Percentiles rank a stretch among this genome's conserved stretches.
phyloP scores from a whole-genome alignment of 1,140 invertebrate genomes.

The Vanessa atalanta region DNA sequence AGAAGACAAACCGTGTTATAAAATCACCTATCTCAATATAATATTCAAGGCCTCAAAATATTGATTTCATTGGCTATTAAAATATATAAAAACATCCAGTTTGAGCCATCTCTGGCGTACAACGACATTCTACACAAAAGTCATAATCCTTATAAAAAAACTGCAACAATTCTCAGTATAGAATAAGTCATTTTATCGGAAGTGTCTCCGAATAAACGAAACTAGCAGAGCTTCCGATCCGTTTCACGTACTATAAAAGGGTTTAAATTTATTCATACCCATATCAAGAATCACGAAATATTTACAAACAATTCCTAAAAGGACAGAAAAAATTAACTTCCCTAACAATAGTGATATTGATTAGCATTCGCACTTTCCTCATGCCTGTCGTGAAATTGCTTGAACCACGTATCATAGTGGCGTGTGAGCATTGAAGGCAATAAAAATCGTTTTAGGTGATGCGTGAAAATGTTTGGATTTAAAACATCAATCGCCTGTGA shows the following conservation, averaged over 20 bases:
- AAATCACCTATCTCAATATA: too few relatives aligned
- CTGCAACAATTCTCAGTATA: too few relatives aligned
- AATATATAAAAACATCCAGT: too few relatives aligned
- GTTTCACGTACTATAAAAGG: constrained; percentile 1
- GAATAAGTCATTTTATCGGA: too few relatives aligned
- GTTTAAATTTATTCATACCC: not conserved
- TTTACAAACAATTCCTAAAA: constrained; percentile 18
- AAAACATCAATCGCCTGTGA: constrained; percentile 19
- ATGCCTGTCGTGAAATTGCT: constrained; percentile 23
- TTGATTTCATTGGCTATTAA: too few relatives aligned
- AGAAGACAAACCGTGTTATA: too few relatives aligned
- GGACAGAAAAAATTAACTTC: constrained; percentile 24
- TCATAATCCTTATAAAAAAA: too few relatives aligned
- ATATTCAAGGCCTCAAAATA: too few relatives aligned
- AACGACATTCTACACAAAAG: too few relatives aligned
- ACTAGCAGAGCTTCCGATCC: not conserved
- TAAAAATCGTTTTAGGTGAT: constrained; percentile 6
- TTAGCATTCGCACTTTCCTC: constrained; percentile 23
- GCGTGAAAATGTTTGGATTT: constrained; percentile 26
- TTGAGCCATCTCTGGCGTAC: too few relatives aligned
- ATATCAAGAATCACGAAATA: not conserved
- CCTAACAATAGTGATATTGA: constrained; percentile 14
- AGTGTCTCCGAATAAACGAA: not conserved
- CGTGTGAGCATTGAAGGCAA: constrained; percentile 15
- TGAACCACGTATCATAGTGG: constrained; percentile 1